Percentiles rank a stretch among this genome's conserved stretches.
Evolutionary conservation across 2,888 invertebrate species (phyloP).

Genomic region (Lasioglossum figueresi): DNA sequence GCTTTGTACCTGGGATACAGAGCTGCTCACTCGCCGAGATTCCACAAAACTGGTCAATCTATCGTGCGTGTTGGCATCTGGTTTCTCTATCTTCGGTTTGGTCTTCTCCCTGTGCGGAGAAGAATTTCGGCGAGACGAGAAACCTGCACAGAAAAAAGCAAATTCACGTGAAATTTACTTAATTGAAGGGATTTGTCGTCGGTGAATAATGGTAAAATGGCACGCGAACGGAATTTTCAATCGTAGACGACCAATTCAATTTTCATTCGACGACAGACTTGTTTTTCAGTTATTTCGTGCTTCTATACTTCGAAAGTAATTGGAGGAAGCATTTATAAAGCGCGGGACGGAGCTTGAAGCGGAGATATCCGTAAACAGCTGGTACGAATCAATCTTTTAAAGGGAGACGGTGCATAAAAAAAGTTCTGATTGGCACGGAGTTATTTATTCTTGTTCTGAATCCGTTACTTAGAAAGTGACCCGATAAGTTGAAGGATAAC

Average conservation of each 20-base stretch:
- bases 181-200: neutral
- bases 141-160: constrained; percentile 64
- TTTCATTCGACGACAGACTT: neutral
- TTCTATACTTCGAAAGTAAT: neutral
- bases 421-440: neutral
- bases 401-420: neutral
- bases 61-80: constrained; percentile 83
- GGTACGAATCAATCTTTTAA: neutral
- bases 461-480: neutral
- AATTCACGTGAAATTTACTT: neutral
- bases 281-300: neutral
- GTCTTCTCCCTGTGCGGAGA: constrained; percentile 87
- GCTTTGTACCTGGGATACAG: constrained; percentile 88
- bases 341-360: no score
- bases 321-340: neutral
- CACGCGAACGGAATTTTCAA: neutral
- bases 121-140: constrained; percentile 84
- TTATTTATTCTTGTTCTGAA: neutral
- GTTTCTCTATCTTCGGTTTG: constrained; percentile 83
- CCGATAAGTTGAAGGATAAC: neutral
- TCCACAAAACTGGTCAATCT: constrained; percentile 85
- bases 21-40: constrained; percentile 89
- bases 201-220: neutral
- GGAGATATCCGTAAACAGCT: neutral
- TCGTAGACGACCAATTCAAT: neutral